phyloP scores from a whole-genome alignment of 2,888 invertebrate species.

The Ophion ellenae region DNA sequence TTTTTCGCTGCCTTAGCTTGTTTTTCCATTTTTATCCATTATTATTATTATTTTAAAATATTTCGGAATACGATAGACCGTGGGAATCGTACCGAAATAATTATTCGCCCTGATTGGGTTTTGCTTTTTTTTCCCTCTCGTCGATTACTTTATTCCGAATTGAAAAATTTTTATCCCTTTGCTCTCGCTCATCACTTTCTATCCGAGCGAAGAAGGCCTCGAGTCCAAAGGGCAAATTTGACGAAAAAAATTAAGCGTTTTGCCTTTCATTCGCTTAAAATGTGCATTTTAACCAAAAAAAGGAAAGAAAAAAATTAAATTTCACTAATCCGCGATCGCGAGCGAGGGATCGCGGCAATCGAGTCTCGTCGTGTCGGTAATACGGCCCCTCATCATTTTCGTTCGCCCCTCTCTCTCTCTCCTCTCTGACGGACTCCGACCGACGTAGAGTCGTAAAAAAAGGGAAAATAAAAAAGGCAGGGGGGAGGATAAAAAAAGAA shows the following conservation, averaged over 20 bases:
- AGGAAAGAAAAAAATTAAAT: background rate
- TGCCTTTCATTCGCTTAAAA: background rate
- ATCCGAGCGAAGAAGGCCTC: too few species aligned
- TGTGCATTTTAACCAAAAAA: background rate
- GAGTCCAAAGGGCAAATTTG: too few species aligned
- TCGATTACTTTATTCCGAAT: background rate
- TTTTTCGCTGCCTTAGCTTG: background rate
- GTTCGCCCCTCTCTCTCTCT: too few species aligned
- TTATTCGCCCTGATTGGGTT: background rate
- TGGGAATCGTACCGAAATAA: background rate
- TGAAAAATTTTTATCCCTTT: too few species aligned
- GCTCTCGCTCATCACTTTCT: too few species aligned
- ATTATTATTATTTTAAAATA: background rate
- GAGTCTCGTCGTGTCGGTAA: too few species aligned
- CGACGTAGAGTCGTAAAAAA: background rate
- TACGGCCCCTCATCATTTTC: too few species aligned
- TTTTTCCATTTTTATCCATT: background rate
- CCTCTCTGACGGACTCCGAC: too few species aligned
- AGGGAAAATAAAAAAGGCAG: background rate
- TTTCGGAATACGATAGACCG: background rate
- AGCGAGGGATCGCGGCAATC: too few species aligned
- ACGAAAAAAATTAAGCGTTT: background rate
- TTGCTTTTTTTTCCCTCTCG: background rate
- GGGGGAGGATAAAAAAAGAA: background rate
- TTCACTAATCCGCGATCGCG: background rate